Evolutionary conservation across 1,140 invertebrate genomes (phyloP), one percentile per base, ranked within the genome.

Genomic region (Thaumetopoea pityocampa): DNA sequence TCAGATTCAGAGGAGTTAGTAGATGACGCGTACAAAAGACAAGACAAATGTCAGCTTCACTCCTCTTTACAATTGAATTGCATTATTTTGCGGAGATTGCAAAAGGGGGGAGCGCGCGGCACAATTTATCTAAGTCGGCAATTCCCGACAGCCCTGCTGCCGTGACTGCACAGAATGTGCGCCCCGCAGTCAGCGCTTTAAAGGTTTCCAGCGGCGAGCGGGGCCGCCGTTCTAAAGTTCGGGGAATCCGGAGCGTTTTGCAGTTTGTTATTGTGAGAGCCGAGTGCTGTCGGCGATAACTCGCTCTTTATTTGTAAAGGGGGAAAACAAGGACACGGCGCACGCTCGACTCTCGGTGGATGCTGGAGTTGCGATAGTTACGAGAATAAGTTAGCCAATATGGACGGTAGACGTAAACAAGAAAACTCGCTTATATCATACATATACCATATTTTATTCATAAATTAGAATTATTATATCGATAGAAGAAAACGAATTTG

Each of bases 91-190:
- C 62, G 48, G 60, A 58, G 60, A 65, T 57, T 58, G 63, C 65
- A 66, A 73, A 64, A 68, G 68, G 70, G 66, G 70, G 64, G 62
- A 60, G 65, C 49, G 57, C 43, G 61, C 57, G 64, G 67, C 60
- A 72, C 74, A 78, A 82, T 77, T 81, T 74, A 69, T 67, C 63
- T 67, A 63, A 64, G 44, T 63, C 64, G 54, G 61, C 71, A 68
- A 67, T 72, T 70, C 68, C 64, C 70, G 63, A 69, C 76, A 73
- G 60, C 72, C 68, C 62, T 68, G 62, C 56, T 58, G 56, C 49
- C 42, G 58, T 64, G 51, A 59, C 61, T 65, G 60, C 59, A 51
- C 59, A 51, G 57, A 65, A 68, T 60, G 58, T 61, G 49, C 54
- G 64, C 61, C 48, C 52, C 52, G 38, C 56, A 70, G 67, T 72